These are phyloP conservation scores for Cryptomyrus ogoouensis DNA, from an alignment of 2,113 vertebrate genomes.

Conservation along the genomic window DNA sequence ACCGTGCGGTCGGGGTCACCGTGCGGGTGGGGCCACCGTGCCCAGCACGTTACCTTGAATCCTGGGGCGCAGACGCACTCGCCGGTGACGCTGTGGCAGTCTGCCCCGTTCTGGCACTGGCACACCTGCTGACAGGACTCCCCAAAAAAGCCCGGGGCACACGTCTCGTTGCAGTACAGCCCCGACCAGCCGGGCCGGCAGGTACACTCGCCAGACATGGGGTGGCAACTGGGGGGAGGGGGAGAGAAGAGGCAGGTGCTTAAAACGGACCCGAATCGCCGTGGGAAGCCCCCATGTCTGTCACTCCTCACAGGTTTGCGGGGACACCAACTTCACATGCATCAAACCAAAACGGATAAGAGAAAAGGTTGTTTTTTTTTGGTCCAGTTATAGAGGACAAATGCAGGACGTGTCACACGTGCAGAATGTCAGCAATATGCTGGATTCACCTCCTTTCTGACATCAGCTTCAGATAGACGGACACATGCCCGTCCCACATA, in stretches of 20 bases:
- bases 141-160: slow-evolving; percentile 82
- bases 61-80: slow-evolving; percentile 88
- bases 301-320: not conserved
- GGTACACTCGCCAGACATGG: slow-evolving; percentile 89
- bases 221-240: slow-evolving; percentile 79
- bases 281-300: not conserved
- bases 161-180: slow-evolving; percentile 93
- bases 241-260: slow-evolving; percentile 9
- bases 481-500: no score
- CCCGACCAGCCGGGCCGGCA: slow-evolving; percentile 88
- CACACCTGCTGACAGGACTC: slow-evolving; percentile 84
- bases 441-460: not conserved
- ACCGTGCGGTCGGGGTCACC: not conserved
- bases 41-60: slow-evolving; percentile 71
- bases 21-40: not conserved
- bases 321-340: not conserved
- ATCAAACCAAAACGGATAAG: not conserved
- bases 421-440: not conserved
- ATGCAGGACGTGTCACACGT: not conserved
- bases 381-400: not conserved
- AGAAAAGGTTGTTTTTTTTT: not conserved
- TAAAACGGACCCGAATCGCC: not conserved
- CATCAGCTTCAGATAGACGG: no score
- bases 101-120: slow-evolving; percentile 88
- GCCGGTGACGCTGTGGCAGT: slow-evolving; percentile 85